A percentile compares a stretch with the other conserved stretches of the same genome.
Evolutionary conservation across 2,797 vertebrate species (phyloP).

Genomic region (Cyprinella venusta): DNA sequence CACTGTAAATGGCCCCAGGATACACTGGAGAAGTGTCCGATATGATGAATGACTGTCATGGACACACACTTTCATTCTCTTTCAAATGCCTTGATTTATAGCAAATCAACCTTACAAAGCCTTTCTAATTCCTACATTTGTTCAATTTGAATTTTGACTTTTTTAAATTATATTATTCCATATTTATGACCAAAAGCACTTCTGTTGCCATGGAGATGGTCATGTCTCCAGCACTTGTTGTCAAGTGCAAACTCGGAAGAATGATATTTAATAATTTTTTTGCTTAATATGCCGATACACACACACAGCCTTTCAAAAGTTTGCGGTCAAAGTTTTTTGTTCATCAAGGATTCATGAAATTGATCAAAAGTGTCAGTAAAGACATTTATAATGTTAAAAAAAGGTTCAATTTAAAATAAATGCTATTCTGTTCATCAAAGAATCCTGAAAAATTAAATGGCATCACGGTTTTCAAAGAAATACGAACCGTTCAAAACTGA

Average conservation of each 20-base stretch:
- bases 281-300: neutral
- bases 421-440: neutral
- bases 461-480: neutral
- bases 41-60: neutral
- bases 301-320: neutral
- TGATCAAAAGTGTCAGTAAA: neutral
- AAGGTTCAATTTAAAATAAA: neutral
- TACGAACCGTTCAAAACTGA: no score
- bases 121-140: neutral
- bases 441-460: neutral
- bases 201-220: neutral
- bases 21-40: neutral
- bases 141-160: neutral
- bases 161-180: neutral
- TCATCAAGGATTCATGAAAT: neutral
- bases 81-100: neutral
- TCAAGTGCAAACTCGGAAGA: neutral
- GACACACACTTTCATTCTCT: neutral
- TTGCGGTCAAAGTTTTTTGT: neutral
- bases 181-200: neutral
- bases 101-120: neutral
- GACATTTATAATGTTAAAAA: neutral
- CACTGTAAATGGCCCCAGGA: neutral
- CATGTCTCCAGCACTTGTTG: neutral
- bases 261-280: neutral